phyloP scores from a whole-genome alignment of 2,113 vertebrate species.

The Notothenia rossii region DNA sequence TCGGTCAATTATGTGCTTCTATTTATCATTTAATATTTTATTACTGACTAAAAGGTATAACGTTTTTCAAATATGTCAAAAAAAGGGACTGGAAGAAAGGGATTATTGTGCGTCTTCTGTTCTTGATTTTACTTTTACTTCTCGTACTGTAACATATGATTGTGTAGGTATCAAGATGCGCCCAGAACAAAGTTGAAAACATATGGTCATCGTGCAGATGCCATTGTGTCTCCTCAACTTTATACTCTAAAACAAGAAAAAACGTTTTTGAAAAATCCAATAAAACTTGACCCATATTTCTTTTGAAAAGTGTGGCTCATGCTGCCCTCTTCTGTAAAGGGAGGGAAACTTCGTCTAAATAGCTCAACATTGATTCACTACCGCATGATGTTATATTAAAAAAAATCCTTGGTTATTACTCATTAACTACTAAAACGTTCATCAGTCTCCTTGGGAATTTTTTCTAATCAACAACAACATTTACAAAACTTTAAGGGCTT shows the following conservation, averaged over 20 bases:
- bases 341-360: constrained; percentile 14
- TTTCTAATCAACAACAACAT: too few species aligned
- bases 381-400: constrained; percentile 20
- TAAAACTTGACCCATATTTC: neutral
- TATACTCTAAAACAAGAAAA: too few species aligned
- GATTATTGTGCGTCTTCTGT: neutral
- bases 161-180: neutral
- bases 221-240: neutral
- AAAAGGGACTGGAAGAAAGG: neutral
- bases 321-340: constrained; percentile 72
- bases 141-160: too few species aligned
- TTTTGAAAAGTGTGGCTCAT: constrained; percentile 29
- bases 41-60: too few species aligned
- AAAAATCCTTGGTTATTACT: neutral
- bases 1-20: neutral
- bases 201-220: neutral
- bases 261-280: neutral
- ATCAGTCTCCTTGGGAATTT: neutral
- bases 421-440: too few species aligned
- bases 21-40: neutral
- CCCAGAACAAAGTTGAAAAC: neutral
- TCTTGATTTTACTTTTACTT: neutral
- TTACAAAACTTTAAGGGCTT: too few species aligned
- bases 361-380: neutral
- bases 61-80: neutral